Evolutionary conservation across 92 coral and sea anemone genomes (phyloP).

Genomic region (Zoanthus solanderi): DNA sequence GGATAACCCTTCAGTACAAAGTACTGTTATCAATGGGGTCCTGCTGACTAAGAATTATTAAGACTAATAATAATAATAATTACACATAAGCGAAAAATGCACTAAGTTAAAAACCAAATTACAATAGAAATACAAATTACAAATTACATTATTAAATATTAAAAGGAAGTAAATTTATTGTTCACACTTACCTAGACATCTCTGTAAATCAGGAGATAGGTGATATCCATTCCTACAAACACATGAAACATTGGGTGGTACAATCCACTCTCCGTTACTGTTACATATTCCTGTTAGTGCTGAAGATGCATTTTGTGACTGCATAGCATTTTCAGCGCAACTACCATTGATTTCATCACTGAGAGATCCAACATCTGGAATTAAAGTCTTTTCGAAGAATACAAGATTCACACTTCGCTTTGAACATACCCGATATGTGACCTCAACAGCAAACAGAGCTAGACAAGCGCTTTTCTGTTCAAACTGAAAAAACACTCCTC

Average conservation of each 20-base stretch:
- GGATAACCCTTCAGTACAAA: too few relatives aligned
- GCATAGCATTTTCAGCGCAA: slow-evolving; percentile 21
- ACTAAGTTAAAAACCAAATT: too few relatives aligned
- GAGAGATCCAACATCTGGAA: background rate
- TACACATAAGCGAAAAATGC: too few relatives aligned
- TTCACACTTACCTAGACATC: background rate
- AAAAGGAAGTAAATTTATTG: background rate
- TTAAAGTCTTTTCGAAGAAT: background rate
- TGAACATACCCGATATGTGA: background rate
- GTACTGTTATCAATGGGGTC: too few relatives aligned
- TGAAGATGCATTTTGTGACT: background rate
- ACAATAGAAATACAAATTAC: too few relatives aligned
- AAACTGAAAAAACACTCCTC: background rate
- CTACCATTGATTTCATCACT: background rate
- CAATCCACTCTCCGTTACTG: slow-evolving; percentile 21
- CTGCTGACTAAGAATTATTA: too few relatives aligned
- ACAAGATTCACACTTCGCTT: background rate
- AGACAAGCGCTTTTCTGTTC: background rate
- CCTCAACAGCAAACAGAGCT: background rate
- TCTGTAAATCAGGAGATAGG: background rate
- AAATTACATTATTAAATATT: background rate
- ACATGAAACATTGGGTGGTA: background rate
- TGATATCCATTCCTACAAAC: slow-evolving; percentile 4
- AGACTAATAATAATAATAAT: too few relatives aligned
- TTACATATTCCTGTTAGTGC: background rate